A percentile compares a stretch with the other conserved stretches of the same genome.
phyloP scores from a whole-genome alignment of 1,140 invertebrate genomes.

The Apolygus lucorum region DNA sequence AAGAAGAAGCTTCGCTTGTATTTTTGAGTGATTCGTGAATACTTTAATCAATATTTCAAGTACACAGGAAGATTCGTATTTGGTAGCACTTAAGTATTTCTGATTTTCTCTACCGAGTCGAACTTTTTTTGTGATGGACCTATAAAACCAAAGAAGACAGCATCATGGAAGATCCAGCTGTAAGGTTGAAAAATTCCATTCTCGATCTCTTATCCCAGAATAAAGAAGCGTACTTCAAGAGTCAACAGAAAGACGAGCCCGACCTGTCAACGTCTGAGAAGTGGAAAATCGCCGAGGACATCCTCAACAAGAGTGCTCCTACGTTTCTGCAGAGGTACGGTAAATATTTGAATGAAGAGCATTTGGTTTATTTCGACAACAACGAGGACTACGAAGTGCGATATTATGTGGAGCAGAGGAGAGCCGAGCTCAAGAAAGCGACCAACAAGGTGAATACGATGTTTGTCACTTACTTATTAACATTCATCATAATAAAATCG shows the following conservation, averaged over 20 bases:
- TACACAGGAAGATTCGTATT: too few species aligned
- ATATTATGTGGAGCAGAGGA: conserved; percentile 44
- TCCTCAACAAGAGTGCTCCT: conserved; percentile 54
- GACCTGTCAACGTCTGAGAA: conserved; percentile 62
- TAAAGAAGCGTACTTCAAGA: conserved; percentile 37
- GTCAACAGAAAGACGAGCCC: conserved; percentile 65
- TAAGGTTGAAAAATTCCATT: background rate
- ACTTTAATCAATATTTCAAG: too few species aligned
- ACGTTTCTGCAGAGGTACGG: conserved; percentile 70
- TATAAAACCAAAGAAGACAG: background rate
- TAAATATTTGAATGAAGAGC: conserved; percentile 53
- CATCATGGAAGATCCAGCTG: background rate
- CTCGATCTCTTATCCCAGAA: conserved; percentile 29
- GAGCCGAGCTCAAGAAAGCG: conserved; percentile 1
- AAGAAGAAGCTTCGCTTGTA: too few species aligned
- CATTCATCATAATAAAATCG: too few species aligned
- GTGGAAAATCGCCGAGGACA: conserved; percentile 51
- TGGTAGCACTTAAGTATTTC: too few species aligned
- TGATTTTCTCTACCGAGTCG: too few species aligned
- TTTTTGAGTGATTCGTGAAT: too few species aligned
- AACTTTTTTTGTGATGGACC: too few species aligned
- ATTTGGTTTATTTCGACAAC: conserved; percentile 56
- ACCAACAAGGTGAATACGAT: conserved; percentile 18
- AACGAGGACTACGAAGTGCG: conserved; percentile 46
- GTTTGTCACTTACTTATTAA: too few species aligned